A percentile compares a stretch with the other conserved stretches of the same genome.
These are phyloP conservation scores for Allacma fusca DNA, from an alignment of 2,888 invertebrate species.

Conservation along the genomic window DNA sequence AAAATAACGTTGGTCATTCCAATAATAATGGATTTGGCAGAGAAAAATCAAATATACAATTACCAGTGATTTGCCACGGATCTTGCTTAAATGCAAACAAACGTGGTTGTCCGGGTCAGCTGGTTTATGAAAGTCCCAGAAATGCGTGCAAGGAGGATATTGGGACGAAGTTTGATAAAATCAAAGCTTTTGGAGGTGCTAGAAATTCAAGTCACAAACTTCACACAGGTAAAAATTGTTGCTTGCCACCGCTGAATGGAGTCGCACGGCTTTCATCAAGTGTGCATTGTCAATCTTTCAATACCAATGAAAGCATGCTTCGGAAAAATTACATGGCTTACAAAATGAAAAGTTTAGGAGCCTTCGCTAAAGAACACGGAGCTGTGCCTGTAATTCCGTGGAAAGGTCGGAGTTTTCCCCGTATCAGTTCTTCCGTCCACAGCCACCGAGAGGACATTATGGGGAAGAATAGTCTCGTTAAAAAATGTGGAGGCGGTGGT, in stretches of 20 bases:
- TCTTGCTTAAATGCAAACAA: too few relatives aligned
- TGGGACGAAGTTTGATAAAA: background rate
- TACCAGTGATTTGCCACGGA: too few relatives aligned
- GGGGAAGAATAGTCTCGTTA: background rate
- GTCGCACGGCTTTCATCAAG: background rate
- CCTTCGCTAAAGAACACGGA: background rate
- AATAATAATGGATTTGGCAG: too few relatives aligned
- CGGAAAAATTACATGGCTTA: background rate
- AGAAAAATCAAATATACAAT: too few relatives aligned
- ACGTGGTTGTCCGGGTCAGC: too few relatives aligned
- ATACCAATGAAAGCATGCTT: background rate
- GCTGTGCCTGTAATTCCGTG: background rate
- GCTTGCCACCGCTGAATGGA: background rate
- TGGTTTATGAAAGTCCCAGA: too few relatives aligned
- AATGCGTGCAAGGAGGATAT: background rate
- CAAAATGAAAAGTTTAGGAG: background rate
- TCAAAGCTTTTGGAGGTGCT: background rate
- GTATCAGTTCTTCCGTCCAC: background rate
- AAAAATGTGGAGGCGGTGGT: background rate
- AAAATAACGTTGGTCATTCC: too few relatives aligned
- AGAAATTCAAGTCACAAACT: background rate
- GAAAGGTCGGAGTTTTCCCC: background rate
- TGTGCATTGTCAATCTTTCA: background rate
- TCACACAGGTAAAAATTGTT: background rate
- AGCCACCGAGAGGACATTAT: background rate